Conservation (phyloP, 2,113 vertebrate genomes). For the Nibea coibor region DNA sequence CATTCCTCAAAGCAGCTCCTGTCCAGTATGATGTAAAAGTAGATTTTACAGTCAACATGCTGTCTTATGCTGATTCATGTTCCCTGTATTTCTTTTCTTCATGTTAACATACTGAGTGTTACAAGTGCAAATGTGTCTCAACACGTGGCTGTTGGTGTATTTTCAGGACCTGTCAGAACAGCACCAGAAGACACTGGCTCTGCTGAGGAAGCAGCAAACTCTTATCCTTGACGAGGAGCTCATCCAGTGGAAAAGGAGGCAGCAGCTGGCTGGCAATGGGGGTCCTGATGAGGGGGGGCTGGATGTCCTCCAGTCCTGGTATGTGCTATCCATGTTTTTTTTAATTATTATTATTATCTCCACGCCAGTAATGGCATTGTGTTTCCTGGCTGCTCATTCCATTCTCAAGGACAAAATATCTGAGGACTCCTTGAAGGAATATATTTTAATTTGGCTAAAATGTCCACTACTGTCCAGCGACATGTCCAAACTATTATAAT, state of each 20-base stretch:
- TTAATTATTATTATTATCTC: no score
- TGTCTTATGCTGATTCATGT: not conserved
- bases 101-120: not conserved
- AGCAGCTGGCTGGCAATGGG: slow-evolving; percentile 92
- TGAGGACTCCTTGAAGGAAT: no score
- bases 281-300: slow-evolving; percentile 90
- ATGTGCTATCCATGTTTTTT: slow-evolving; percentile 1
- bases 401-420: no score
- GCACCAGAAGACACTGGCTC: slow-evolving; percentile 91
- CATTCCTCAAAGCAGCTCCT: not conserved
- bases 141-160: slow-evolving; percentile 23
- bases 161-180: slow-evolving; percentile 89
- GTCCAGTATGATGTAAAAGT: not conserved
- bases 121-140: slow-evolving; percentile 12
- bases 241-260: slow-evolving; percentile 93
- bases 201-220: slow-evolving; percentile 92
- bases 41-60: not conserved
- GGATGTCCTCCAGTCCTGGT: slow-evolving; percentile 91
- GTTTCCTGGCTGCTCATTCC: no score
- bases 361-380: no score
- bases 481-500: no score
- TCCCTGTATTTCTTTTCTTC: not conserved
- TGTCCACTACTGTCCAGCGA: no score
- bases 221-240: slow-evolving; percentile 92
- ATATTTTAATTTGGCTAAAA: no score